Conservation (phyloP, 2,113 vertebrate species). For the Xenus cinereus region DNA sequence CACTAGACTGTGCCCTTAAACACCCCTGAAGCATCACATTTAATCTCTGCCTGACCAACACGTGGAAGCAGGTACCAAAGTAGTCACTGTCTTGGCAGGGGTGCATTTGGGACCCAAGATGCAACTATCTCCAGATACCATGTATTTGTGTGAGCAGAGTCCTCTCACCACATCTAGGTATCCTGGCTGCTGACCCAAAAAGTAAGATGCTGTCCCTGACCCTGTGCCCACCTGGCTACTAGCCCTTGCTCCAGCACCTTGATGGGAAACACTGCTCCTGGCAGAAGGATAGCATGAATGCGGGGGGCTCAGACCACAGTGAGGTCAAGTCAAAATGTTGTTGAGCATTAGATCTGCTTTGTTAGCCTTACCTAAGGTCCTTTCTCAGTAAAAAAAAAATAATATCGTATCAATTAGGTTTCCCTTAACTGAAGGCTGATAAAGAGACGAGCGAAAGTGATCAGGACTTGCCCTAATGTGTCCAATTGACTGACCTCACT, state of each 20-base stretch:
- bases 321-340: not conserved
- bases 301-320: not conserved
- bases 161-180: not conserved
- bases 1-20: not conserved
- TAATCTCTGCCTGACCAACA: not conserved
- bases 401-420: not conserved
- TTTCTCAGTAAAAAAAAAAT: not conserved
- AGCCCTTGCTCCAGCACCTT: not conserved
- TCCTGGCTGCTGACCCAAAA: not conserved
- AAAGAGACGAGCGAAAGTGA: not conserved
- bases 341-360: not conserved
- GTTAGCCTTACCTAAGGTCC: not conserved
- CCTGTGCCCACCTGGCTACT: not conserved
- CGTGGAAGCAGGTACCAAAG: not conserved
- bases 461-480: not conserved
- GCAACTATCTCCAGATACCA: not conserved
- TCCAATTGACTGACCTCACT: not conserved
- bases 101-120: not conserved
- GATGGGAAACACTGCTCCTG: not conserved
- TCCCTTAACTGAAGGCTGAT: not conserved
- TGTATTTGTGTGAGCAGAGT: not conserved
- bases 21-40: not conserved
- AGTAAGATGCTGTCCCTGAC: not conserved
- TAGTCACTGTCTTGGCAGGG: not conserved
- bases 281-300: not conserved